Percentiles rank a stretch among this genome's conserved stretches.
Conservation (phyloP, 2,888 invertebrate species). For the Dryobota labecula region DNA sequence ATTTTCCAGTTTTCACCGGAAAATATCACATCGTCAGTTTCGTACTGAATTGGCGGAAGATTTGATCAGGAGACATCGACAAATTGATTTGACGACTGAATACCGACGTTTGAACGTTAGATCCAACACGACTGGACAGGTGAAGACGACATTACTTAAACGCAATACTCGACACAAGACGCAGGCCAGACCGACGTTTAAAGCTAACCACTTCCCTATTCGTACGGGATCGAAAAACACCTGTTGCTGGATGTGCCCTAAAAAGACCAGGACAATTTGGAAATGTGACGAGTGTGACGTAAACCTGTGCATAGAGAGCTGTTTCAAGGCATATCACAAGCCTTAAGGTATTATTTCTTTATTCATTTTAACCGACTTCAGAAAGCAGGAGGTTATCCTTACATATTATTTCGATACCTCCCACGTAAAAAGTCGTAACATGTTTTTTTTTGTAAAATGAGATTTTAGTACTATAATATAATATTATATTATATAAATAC, state of each 20-base stretch:
- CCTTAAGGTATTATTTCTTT: too few species aligned
- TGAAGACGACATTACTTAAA: background rate
- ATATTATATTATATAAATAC: too few species aligned
- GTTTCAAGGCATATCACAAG: background rate
- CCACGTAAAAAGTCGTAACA: too few species aligned
- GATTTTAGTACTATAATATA: too few species aligned
- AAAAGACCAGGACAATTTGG: constrained; percentile 1
- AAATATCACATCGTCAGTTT: constrained; percentile 9
- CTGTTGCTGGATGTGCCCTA: background rate
- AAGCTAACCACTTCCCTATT: background rate
- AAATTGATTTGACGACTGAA: constrained; percentile 4
- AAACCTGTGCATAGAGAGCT: background rate
- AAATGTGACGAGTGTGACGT: constrained; percentile 8
- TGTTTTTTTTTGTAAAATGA: too few species aligned
- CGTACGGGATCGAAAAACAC: background rate
- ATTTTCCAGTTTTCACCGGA: constrained; percentile 4
- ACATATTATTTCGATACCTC: too few species aligned
- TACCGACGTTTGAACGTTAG: background rate
- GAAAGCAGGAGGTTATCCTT: too few species aligned
- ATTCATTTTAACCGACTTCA: too few species aligned
- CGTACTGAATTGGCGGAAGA: background rate
- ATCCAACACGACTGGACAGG: background rate
- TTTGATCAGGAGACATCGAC: background rate
- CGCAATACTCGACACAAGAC: background rate
- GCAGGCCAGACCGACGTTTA: background rate